Conservation (phyloP, 1,140 invertebrate species). For the Hylaeus anthracinus region DNA sequence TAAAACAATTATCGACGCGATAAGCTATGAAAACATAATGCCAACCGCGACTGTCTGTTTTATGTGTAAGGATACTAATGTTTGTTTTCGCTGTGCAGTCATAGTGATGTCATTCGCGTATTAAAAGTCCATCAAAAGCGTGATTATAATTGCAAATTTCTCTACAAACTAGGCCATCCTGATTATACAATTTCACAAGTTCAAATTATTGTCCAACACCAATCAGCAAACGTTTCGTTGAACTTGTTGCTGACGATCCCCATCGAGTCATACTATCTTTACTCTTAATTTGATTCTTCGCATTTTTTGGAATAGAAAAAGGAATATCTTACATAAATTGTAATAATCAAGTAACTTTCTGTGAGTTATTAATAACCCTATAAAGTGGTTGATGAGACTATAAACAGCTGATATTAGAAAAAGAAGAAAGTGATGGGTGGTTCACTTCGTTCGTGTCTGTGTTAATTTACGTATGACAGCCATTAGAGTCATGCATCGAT, state of each 20-base stretch:
- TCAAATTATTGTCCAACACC: neutral
- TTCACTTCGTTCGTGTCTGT: neutral
- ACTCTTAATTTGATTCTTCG: no score
- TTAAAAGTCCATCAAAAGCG: neutral
- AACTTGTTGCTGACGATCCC: no score
- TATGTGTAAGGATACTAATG: neutral
- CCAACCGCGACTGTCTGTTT: neutral
- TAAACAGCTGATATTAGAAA: no score
- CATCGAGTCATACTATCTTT: neutral
- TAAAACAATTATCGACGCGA: neutral
- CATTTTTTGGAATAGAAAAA: no score
- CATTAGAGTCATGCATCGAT: conserved; percentile 11
- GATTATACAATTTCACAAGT: neutral
- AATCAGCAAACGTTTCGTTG: neutral
- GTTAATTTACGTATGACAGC: neutral
- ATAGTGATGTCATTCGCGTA: neutral
- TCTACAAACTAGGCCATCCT: neutral
- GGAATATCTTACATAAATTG: no score
- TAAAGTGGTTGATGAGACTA: no score
- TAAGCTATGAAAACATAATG: neutral
- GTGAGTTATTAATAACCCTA: no score
- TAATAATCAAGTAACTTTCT: no score
- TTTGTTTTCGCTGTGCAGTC: neutral
- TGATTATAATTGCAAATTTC: neutral
- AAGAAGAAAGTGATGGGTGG: no score